Evolutionary conservation across 2,113 vertebrate genomes (phyloP).

Genomic region (Pitta sordida): DNA sequence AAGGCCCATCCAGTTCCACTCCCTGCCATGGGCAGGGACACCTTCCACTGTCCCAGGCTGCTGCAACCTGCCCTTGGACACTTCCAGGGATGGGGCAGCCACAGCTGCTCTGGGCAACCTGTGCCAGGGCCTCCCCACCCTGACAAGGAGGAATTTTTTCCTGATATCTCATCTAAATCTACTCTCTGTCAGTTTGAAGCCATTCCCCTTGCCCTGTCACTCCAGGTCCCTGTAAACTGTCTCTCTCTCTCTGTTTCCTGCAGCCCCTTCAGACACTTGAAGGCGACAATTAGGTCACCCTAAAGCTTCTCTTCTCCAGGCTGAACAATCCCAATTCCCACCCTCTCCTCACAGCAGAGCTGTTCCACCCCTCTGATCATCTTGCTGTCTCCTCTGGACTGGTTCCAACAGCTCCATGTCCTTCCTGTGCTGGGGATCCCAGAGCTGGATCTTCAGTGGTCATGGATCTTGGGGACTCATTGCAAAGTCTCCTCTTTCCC

Average conservation of each 20-base stretch:
- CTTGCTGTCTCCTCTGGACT: neutral
- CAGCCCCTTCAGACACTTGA: neutral
- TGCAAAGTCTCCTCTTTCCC: neutral
- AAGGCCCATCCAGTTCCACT: neutral
- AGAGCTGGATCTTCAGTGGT: neutral
- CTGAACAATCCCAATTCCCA: neutral
- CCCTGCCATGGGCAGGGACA: neutral
- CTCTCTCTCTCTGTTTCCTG: neutral
- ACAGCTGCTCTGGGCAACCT: neutral
- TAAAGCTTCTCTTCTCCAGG: neutral
- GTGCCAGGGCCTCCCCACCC: neutral
- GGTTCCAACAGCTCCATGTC: neutral
- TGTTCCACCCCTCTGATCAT: neutral
- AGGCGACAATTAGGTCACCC: neutral
- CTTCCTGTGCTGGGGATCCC: neutral
- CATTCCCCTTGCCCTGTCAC: neutral
- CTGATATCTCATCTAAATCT: neutral
- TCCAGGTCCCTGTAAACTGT: too few species aligned
- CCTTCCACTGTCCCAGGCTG: neutral
- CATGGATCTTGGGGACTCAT: neutral
- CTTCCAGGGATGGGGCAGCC: neutral
- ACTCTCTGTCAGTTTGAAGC: neutral
- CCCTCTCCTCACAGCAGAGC: neutral
- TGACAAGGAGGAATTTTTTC: neutral
- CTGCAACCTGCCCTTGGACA: neutral